phyloP scores from a whole-genome alignment of 2,888 invertebrate genomes.

The Cantharis nigra region DNA sequence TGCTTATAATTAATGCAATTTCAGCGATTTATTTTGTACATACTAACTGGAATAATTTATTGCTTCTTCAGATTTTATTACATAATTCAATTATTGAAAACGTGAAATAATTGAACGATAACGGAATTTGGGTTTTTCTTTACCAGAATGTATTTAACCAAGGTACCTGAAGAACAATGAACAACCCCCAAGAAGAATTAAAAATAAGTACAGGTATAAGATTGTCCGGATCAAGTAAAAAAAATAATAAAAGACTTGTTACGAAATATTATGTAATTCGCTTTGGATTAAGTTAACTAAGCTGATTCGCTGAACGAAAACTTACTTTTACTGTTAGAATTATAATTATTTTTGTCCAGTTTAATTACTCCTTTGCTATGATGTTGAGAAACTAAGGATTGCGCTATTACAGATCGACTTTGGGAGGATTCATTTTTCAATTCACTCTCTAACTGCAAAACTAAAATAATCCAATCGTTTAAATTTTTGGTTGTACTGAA shows the following conservation, averaged over 20 bases:
- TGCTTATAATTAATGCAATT: too few relatives aligned
- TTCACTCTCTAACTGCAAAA: too few relatives aligned
- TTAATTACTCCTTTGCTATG: background rate
- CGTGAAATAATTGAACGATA: background rate
- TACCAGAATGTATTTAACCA: background rate
- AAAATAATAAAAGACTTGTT: background rate
- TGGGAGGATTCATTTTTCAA: background rate
- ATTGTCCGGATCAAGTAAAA: background rate
- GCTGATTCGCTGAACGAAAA: background rate
- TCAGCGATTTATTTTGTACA: too few relatives aligned
- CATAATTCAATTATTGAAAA: too few relatives aligned
- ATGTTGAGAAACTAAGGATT: background rate
- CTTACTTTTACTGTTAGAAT: background rate
- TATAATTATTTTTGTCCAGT: background rate
- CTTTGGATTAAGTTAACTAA: background rate
- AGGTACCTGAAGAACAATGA: background rate
- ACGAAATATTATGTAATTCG: too few relatives aligned
- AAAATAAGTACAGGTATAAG: background rate
- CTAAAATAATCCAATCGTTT: background rate
- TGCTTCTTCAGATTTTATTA: too few relatives aligned
- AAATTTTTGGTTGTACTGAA: background rate
- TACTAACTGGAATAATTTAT: too few relatives aligned
- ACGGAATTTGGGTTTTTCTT: background rate
- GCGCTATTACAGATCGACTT: background rate
- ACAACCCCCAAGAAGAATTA: background rate